Conservation (phyloP, 1,140 invertebrate species). For the Oncopodura yosiiana region DNA sequence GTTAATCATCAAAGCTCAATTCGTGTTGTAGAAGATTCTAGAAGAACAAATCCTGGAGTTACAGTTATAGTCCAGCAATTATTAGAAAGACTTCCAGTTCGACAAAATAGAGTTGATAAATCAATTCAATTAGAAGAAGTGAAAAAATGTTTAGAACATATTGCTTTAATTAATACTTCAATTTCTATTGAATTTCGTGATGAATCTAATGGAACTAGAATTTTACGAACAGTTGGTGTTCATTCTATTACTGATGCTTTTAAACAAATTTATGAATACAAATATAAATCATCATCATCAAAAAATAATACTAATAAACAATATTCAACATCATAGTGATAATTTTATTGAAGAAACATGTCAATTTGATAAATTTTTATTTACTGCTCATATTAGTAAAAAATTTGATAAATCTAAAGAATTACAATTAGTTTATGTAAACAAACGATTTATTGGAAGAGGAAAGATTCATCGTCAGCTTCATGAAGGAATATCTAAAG, state of each 20-base stretch:
- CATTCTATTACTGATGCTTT: conserved; percentile 46
- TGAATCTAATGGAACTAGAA: conserved; percentile 47
- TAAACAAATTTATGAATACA: conserved; percentile 43
- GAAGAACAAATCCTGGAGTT: conserved; percentile 50
- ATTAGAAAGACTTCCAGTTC: conserved; percentile 52
- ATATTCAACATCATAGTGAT: no score
- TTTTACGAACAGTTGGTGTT: conserved; percentile 49
- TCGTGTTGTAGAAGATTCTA: conserved; percentile 37
- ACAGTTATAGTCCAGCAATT: conserved; percentile 54
- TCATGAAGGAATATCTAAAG: conserved; percentile 42
- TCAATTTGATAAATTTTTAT: conserved; percentile 44
- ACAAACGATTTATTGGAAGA: conserved; percentile 48
- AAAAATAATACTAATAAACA: conserved; percentile 45
- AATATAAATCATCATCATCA: conserved; percentile 38
- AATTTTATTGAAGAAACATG: no score
- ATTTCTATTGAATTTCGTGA: conserved; percentile 52
- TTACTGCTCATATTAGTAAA: conserved; percentile 48
- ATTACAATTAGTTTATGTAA: conserved; percentile 54
- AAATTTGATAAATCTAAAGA: conserved; percentile 41
- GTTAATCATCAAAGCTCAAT: conserved; percentile 40
- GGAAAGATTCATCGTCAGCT: conserved; percentile 46
- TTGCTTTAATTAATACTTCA: conserved; percentile 49
- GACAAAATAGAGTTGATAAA: conserved; percentile 46
- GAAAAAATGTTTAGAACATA: conserved; percentile 46
- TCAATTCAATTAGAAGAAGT: conserved; percentile 50